Conservation (phyloP, 1,140 invertebrate species). For the Drosophila tani region DNA sequence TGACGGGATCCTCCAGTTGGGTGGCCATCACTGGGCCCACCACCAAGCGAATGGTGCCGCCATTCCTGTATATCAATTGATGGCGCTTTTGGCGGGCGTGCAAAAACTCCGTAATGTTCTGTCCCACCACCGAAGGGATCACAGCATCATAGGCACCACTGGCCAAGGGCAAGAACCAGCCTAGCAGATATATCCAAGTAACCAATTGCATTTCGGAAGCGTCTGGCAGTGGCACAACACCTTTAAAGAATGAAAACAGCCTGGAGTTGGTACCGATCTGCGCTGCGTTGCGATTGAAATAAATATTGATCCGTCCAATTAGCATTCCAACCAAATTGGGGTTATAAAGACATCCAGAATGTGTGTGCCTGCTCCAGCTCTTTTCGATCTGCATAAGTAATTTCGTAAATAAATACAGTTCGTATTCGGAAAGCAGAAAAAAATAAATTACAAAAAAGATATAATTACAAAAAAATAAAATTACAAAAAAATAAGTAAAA, state of each 20-base stretch:
- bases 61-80: slow-evolving; percentile 58
- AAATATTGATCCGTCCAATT: slow-evolving; percentile 20
- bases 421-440: not conserved
- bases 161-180: slow-evolving; percentile 18
- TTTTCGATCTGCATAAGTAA: slow-evolving; percentile 20
- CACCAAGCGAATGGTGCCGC: slow-evolving; percentile 59
- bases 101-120: slow-evolving; percentile 60
- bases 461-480: not conserved
- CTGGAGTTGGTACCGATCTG: not conserved
- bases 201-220: slow-evolving; percentile 29
- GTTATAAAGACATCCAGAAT: slow-evolving; percentile 56
- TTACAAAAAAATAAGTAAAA: not conserved
- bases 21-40: slow-evolving; percentile 67
- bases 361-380: not conserved
- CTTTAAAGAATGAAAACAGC: slow-evolving; percentile 27
- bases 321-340: slow-evolving; percentile 28
- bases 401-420: slow-evolving; percentile 26
- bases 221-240: slow-evolving; percentile 11
- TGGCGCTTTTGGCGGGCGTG: slow-evolving; percentile 61
- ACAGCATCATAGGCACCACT: slow-evolving; percentile 44
- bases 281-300: not conserved
- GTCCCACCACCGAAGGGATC: slow-evolving; percentile 29
- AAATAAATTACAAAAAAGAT: not conserved
- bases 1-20: slow-evolving; percentile 62
- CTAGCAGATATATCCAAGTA: slow-evolving; percentile 13